Base-by-base conservation (phyloP, 2,797 vertebrate species). In the Catostomus latipinnis region DNA sequence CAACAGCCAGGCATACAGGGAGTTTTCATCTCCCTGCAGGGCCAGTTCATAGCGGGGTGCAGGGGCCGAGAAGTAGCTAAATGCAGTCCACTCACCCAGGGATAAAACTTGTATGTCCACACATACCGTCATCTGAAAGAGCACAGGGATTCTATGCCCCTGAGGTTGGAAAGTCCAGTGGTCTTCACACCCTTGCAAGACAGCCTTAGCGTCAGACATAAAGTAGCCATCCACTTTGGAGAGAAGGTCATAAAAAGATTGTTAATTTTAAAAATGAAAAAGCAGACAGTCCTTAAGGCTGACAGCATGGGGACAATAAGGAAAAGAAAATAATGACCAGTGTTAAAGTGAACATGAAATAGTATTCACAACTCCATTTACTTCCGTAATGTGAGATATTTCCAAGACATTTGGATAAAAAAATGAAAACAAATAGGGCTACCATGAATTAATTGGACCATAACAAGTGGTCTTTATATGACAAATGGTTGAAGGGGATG, bases 1-100 rank as follows among this genome's bases (percentile, higher is more conserved):
- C 2, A 93, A 89, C 43, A 95, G 82, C 93, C 93, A 94, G 1
- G 63, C 93, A 0, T 93, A 92, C 46, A 95, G 81, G 0, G 83
- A 87, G 0, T 14, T n/a, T 0, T 80, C 52, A 5, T 94, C 91
- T 0, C 94, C 93, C 83, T 93, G 90, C 83, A 95, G 87, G 0
- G 91, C 92, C 56, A 95, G 88, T 53, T 91, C 89, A 0, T 92
- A 92, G 48, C 16, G 50, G 0, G 84, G 85, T 1, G 84, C 81
- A 0, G 81, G 85, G 13, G 74, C 66, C 0, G 90, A 88, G 82
- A 82, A 88, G 88, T 95, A 95, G 8, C 91, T 91, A 83, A 94
- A 95, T 18, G 92, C 93, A 68, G 90, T 89, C 94, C 93, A 94
- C 43, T 84, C 14, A 4, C 93, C 92, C 0, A 90, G 87, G 5